Percentiles rank a stretch among this genome's conserved stretches.
Evolutionary conservation across 2,888 invertebrate species (phyloP).

Genomic region (Pycnomerus fuliginosus): DNA sequence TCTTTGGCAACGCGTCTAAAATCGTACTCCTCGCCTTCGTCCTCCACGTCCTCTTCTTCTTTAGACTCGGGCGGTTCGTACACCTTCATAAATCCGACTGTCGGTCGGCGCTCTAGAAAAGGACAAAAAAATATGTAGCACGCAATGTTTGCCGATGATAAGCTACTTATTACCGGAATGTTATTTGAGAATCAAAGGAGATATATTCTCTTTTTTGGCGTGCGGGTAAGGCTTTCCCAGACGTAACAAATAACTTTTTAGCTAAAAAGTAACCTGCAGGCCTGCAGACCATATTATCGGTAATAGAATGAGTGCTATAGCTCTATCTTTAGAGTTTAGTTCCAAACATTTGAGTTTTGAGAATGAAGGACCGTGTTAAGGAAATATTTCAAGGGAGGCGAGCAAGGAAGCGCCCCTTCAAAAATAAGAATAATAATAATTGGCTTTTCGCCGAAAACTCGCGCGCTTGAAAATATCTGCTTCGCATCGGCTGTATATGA

Average conservation of each 20-base stretch:
- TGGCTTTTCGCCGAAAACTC: neutral
- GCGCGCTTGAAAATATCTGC: no score
- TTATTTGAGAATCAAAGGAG: slow-evolving; percentile 13
- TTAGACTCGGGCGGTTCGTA: slow-evolving; percentile 57
- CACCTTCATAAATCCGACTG: slow-evolving; percentile 58
- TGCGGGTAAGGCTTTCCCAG: no score
- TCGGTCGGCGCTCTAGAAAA: slow-evolving; percentile 53
- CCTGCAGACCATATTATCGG: no score
- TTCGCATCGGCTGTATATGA: no score
- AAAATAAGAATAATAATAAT: neutral
- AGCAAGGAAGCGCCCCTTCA: no score
- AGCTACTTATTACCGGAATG: slow-evolving; percentile 13
- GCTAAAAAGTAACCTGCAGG: no score
- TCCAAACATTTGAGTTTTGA: no score
- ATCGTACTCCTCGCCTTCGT: slow-evolving; percentile 50
- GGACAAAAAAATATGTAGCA: slow-evolving; percentile 13
- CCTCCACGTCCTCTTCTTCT: slow-evolving; percentile 54
- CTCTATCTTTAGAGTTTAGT: no score
- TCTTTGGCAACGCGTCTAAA: slow-evolving; percentile 54
- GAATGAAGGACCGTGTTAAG: no score
- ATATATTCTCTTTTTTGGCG: neutral
- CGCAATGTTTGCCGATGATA: slow-evolving; percentile 5
- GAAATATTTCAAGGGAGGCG: no score
- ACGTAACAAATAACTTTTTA: no score
- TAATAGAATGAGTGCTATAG: no score